phyloP scores from a whole-genome alignment of 2,888 invertebrate species.

The Aphidius colemani region DNA sequence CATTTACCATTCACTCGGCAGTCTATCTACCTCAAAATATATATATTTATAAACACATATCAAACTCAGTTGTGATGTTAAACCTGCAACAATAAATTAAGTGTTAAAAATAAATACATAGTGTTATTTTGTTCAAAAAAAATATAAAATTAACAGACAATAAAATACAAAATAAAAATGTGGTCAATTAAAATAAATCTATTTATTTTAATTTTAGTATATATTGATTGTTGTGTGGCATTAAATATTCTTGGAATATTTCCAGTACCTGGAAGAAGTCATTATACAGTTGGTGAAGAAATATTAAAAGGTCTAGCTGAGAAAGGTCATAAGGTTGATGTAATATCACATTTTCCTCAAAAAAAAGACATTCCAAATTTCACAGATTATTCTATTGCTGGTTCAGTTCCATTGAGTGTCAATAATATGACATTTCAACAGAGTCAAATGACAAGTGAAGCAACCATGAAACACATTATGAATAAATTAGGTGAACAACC shows the following conservation, averaged over 20 bases:
- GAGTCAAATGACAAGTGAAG: slow-evolving; percentile 7
- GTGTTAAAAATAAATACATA: too few species aligned
- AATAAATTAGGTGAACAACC: slow-evolving; percentile 17
- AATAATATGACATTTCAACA: slow-evolving; percentile 45
- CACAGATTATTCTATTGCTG: slow-evolving; percentile 42
- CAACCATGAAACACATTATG: slow-evolving; percentile 23
- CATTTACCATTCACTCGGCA: too few species aligned
- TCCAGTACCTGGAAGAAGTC: slow-evolving; percentile 61
- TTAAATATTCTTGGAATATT: slow-evolving; percentile 61
- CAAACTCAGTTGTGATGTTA: too few species aligned
- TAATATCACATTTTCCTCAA: slow-evolving; percentile 50
- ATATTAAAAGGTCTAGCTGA: slow-evolving; percentile 59
- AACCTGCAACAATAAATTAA: too few species aligned
- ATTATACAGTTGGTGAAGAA: slow-evolving; percentile 60
- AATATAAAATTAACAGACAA: too few species aligned
- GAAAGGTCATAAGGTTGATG: slow-evolving; percentile 62
- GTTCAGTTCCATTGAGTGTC: slow-evolving; percentile 33
- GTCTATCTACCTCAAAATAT: too few species aligned
- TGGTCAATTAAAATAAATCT: not conserved
- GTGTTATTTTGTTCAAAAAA: too few species aligned
- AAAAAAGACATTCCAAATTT: slow-evolving; percentile 47
- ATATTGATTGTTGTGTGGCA: slow-evolving; percentile 20
- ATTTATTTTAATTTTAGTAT: slow-evolving; percentile 4
- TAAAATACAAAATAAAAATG: too few species aligned
- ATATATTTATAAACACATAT: too few species aligned